phyloP scores from a whole-genome alignment of 1,140 invertebrate species.

The Bombus confusus region DNA sequence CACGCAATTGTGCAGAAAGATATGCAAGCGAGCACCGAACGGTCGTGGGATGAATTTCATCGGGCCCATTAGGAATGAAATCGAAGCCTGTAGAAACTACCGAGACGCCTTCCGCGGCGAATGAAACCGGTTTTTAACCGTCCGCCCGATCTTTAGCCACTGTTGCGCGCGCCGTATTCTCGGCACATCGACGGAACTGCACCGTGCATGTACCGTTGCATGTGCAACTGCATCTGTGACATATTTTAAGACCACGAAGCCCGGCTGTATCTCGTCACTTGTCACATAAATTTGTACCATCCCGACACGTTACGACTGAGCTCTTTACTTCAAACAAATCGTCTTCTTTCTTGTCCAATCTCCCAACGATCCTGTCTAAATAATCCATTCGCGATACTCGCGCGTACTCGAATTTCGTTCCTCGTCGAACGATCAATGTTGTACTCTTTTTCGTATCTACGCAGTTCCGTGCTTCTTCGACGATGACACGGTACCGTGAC shows the following conservation, averaged over 20 bases:
- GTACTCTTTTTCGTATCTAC: neutral
- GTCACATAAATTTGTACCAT: slow-evolving; percentile 49
- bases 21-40: slow-evolving; percentile 30
- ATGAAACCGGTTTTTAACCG: slow-evolving; percentile 70
- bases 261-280: slow-evolving; percentile 37
- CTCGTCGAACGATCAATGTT: too few species aligned
- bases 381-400: neutral
- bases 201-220: slow-evolving; percentile 58
- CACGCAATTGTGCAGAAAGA: slow-evolving; percentile 37
- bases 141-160: slow-evolving; percentile 50
- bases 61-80: slow-evolving; percentile 72
- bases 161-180: slow-evolving; percentile 48
- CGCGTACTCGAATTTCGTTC: neutral
- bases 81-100: slow-evolving; percentile 71
- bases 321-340: slow-evolving; percentile 30
- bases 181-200: slow-evolving; percentile 48
- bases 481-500: neutral
- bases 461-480: neutral
- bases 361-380: neutral
- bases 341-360: neutral
- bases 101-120: slow-evolving; percentile 61
- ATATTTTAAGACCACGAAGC: slow-evolving; percentile 55
- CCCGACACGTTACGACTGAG: slow-evolving; percentile 29
- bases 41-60: slow-evolving; percentile 73
- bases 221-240: slow-evolving; percentile 53